Percentiles rank a stretch among this genome's conserved stretches.
These are phyloP conservation scores for Epirrita christyi DNA, from an alignment of 2,888 invertebrate species.

Conservation along the genomic window DNA sequence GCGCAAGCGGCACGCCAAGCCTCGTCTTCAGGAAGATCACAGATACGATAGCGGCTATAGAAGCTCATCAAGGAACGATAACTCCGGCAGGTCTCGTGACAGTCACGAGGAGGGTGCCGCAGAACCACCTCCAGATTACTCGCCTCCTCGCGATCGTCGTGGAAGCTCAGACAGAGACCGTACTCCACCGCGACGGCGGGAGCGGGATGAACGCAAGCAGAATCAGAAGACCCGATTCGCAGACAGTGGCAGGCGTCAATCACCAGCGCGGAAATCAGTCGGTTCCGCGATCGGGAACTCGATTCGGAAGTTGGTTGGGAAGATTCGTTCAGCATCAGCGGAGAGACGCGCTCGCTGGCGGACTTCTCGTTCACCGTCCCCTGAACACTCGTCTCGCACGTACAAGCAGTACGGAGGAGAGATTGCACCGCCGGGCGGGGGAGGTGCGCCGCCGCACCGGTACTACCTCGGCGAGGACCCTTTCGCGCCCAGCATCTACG, in stretches of 20 bases:
- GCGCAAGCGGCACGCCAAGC: slow-evolving; percentile 85
- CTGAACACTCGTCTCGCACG: slow-evolving; percentile 81
- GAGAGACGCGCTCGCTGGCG: slow-evolving; percentile 88
- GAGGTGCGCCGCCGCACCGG: slow-evolving; percentile 86
- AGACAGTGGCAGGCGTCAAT: slow-evolving; percentile 69
- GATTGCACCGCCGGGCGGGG: slow-evolving; percentile 72
- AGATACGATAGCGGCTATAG: slow-evolving; percentile 85
- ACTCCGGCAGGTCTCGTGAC: slow-evolving; percentile 77
- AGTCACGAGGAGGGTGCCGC: slow-evolving; percentile 79
- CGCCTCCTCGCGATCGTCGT: slow-evolving; percentile 84
- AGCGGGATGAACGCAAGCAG: slow-evolving; percentile 82
- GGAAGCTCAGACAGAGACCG: slow-evolving; percentile 74
- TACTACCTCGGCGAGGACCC: slow-evolving; percentile 95
- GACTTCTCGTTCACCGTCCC: slow-evolving; percentile 86
- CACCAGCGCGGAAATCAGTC: slow-evolving; percentile 79
- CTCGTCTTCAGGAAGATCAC: slow-evolving; percentile 78
- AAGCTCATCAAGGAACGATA: slow-evolving; percentile 83
- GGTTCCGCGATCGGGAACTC: slow-evolving; percentile 90
- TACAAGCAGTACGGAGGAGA: slow-evolving; percentile 81
- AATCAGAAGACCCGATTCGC: slow-evolving; percentile 90
- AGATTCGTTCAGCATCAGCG: slow-evolving; percentile 89
- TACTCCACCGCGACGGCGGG: slow-evolving; percentile 76
- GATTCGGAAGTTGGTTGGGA: slow-evolving; percentile 92
- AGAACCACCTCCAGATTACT: slow-evolving; percentile 90
- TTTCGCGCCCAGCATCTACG: slow-evolving; percentile 92